These are phyloP conservation scores for Limnephilus auricula DNA, from an alignment of 2,888 invertebrate species.

Conservation along the genomic window DNA sequence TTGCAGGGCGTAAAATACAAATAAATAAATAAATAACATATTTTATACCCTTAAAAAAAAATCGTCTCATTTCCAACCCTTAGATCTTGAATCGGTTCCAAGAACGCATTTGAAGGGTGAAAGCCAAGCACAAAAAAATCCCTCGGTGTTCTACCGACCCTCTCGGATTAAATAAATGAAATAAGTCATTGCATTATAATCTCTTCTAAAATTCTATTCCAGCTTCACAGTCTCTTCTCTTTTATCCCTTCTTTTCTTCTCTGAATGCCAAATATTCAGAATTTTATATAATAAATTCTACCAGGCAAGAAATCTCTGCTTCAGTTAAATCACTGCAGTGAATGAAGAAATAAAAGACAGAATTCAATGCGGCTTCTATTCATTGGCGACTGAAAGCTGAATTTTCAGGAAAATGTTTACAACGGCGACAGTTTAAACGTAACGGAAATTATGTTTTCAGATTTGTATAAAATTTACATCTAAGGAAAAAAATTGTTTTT, in stretches of 20 bases:
- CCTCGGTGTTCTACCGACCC: neutral
- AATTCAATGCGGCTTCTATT: neutral
- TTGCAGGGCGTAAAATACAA: too few relatives aligned
- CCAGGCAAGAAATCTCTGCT: neutral
- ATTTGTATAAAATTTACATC: neutral
- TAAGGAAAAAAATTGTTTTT: neutral
- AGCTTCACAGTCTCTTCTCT: neutral
- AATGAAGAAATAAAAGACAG: constrained; percentile 17
- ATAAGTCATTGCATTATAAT: neutral
- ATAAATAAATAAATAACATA: neutral
- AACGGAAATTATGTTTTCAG: neutral
- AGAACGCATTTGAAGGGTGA: neutral
- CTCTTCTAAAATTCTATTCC: neutral
- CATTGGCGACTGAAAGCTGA: neutral
- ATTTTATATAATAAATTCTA: constrained; percentile 20
- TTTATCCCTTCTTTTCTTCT: neutral
- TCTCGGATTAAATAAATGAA: constrained; percentile 3
- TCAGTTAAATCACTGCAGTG: constrained; percentile 10
- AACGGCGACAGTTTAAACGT: neutral
- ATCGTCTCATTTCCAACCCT: neutral
- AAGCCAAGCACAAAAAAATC: neutral
- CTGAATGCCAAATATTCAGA: neutral
- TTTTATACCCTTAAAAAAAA: neutral
- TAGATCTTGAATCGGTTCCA: neutral
- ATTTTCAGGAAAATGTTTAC: neutral